Evolutionary conservation across 2,797 vertebrate genomes (phyloP).

Genomic region (Fistularia commersonii): DNA sequence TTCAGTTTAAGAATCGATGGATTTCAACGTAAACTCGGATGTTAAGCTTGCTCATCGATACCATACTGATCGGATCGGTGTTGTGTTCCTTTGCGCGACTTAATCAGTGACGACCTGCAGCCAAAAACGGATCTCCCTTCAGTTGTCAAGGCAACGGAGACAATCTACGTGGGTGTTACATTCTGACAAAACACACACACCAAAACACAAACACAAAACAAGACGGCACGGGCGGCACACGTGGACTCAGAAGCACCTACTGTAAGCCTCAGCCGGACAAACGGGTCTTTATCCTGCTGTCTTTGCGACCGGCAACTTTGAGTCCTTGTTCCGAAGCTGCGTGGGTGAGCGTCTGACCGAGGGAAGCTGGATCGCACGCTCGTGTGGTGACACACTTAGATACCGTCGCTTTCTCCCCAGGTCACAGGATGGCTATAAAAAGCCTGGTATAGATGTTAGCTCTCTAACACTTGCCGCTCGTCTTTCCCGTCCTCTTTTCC

Average conservation of each 20-base stretch:
- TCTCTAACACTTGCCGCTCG: slow-evolving; percentile 28
- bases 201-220: slow-evolving; percentile 6
- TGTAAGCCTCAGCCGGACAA: no score
- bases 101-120: slow-evolving; percentile 14
- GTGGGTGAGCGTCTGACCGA: no score
- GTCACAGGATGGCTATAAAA: slow-evolving; percentile 46
- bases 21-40: no score
- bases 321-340: no score
- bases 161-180: slow-evolving; percentile 36
- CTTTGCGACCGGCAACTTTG: no score
- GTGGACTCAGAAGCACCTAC: slow-evolving; percentile 3
- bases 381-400: slow-evolving; percentile 22
- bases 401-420: slow-evolving; percentile 7
- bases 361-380: neutral
- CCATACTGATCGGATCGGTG: neutral
- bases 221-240: slow-evolving; percentile 4
- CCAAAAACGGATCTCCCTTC: slow-evolving; percentile 34
- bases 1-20: no score
- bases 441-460: slow-evolving; percentile 9
- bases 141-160: slow-evolving; percentile 58
- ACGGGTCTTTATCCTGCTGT: no score
- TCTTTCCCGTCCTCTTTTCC: neutral
- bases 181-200: slow-evolving; percentile 2
- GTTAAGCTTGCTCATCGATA: neutral
- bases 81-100: no score